Conservation (phyloP, 1,140 invertebrate genomes). For the Cryptotermes secundus region DNA sequence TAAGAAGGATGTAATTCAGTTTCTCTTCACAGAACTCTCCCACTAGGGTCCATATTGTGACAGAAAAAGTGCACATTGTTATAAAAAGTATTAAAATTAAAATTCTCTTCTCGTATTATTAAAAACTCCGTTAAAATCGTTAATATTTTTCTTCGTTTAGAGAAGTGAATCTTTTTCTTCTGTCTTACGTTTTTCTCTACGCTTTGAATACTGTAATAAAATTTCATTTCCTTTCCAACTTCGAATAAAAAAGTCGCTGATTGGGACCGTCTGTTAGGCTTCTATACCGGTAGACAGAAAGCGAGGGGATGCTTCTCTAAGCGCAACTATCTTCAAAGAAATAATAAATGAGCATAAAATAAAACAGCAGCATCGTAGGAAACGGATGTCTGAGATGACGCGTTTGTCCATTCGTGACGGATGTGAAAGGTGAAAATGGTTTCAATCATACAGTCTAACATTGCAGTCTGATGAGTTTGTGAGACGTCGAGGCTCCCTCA, state of each 20-base stretch:
- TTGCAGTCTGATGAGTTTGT: no score
- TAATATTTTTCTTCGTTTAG: neutral
- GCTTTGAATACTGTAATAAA: conserved; percentile 8
- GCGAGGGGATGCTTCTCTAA: neutral
- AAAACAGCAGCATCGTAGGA: no score
- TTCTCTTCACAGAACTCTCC: neutral
- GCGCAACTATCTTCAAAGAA: neutral
- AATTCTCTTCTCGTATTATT: neutral
- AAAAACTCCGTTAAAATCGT: neutral
- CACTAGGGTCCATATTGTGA: neutral
- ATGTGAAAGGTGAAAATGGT: no score
- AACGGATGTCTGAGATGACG: no score
- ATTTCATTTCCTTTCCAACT: neutral
- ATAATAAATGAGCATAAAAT: neutral
- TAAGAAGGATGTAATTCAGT: neutral
- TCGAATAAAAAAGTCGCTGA: neutral
- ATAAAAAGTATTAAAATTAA: conserved; percentile 5
- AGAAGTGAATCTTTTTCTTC: conserved; percentile 16
- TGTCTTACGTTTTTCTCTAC: neutral
- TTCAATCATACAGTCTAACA: no score
- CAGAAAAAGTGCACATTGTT: neutral
- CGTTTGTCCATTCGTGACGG: no score
- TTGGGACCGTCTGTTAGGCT: neutral
- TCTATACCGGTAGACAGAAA: neutral
- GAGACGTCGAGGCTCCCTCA: no score